Evolutionary conservation across 1,140 invertebrate genomes (phyloP).

Genomic region (Notospermus geniculatus): DNA sequence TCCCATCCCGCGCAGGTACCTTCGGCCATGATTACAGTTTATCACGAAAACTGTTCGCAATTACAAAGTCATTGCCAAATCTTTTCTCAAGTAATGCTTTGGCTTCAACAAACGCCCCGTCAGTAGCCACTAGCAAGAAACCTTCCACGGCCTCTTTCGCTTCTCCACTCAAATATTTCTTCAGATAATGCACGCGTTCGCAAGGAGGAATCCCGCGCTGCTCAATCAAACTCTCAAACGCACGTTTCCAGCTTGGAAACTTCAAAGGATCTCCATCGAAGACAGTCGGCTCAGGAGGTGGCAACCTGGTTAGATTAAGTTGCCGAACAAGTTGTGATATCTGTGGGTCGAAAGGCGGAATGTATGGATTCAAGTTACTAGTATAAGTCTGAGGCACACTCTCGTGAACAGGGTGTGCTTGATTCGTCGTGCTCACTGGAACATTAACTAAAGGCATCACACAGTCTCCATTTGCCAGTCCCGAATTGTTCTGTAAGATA

Average conservation of each 20-base stretch:
- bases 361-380: no score
- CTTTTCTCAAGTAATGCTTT: conserved; percentile 20
- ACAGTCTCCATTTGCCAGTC: no score
- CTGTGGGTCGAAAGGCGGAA: no score
- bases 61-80: conserved; percentile 23
- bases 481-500: no score
- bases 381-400: no score
- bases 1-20: conserved; percentile 16
- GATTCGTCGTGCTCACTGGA: no score
- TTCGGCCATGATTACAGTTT: conserved; percentile 27
- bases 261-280: conserved; percentile 26
- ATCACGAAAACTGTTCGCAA: conserved; percentile 19
- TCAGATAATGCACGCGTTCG: conserved; percentile 43
- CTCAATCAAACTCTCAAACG: conserved; percentile 81
- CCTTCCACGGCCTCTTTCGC: conserved; percentile 19
- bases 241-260: conserved; percentile 49
- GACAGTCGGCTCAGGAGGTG: conserved; percentile 20
- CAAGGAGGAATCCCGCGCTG: conserved; percentile 78
- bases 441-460: no score
- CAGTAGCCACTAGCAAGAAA: conserved; percentile 18
- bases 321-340: no score
- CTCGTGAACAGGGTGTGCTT: no score
- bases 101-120: conserved; percentile 21
- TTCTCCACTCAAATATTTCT: conserved; percentile 38
- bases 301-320: conserved; percentile 11